Base-by-base conservation (phyloP, 2,888 invertebrate genomes). In the Agonopterix heracliana region DNA sequence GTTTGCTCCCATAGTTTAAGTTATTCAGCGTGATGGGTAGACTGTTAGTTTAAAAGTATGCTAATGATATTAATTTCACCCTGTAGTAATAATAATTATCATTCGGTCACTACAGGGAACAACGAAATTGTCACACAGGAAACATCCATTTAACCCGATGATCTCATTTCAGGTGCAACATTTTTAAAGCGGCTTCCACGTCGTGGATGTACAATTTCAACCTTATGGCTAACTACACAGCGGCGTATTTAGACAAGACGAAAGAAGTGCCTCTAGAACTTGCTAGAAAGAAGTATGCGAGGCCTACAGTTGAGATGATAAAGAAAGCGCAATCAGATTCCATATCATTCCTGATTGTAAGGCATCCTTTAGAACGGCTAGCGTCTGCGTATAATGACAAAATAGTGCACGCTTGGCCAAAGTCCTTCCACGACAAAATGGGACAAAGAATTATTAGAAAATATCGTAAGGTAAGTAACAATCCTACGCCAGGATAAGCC, bases 171-270 rank as follows among this genome's bases (percentile, higher is more conserved):
- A 92, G 92, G 92, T 94, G 94, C 74, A 94, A 94, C 70, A 92
- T 94, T 54, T 94, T 94, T 74, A 94, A 94, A 88, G 94, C 94
- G 4, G 95, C 94, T 2, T 96, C 96, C n/a, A 95, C 96, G 12
- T 95, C 96, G 0, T 96, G 96, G 96, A 95, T 96, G 93, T 95
- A 95, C 81, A 96, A 96, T 81, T 96, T 96, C 81, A 95, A 96
- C 78, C 82, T 95, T 47, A 91, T 96, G 78, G 95, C 95, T 8
- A 96, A 96, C 63, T 95, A 95, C 78, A 91, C 93, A 51, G 92
- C 94, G 9, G 91, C 91, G 47, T 95, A 93, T 81, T 84, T 95
- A 61, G 92, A 92, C 71, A 93, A 93, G 67, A 95, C 93, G 50
- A 94, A 94, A 74, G 90, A 93, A 66, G 95, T 95, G 46, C 94